Base-by-base conservation (phyloP, 2,113 vertebrate genomes). In the Scytalopus superciliaris region DNA sequence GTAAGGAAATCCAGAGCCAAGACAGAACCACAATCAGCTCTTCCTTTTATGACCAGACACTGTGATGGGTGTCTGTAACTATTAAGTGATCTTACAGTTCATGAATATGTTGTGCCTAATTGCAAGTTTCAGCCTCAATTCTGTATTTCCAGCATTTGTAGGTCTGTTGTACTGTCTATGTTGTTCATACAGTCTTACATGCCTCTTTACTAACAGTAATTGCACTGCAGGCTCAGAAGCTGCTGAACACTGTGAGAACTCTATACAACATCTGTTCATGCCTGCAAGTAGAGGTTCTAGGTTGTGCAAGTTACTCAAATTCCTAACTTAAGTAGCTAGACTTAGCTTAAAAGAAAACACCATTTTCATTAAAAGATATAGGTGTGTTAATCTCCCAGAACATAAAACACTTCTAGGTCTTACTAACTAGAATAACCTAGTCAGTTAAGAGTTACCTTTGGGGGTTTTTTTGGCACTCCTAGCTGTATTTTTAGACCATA, bases 241-340 rank as follows among this genome's bases (percentile, higher is more conserved):
- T 95, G 94, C 93, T 94, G 73, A 97, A 94, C 97, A 97, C 97
- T 97, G 97, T 98, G 97, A 98, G 93, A 97, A 97, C 96, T 91
- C 86, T 93, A 63, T 47, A 18, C 40, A 79, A 76, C 81, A 95
- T 50, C 81, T 62, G 28, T 52, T 66, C 44, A 70, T 57, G 92
- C 84, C 92, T 94, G 89, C 90, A 63, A 73, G 59, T 59, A 91
- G 91, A 90, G 63, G 45, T 42, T 92, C 67, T 87, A 89, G 69
- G 28, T 31, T 70, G 76, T 89, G 62, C 59, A 80, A 82, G 33
- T 85, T 83, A 73, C 55, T 87, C 1, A 1, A 50, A 72, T 73
- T 88, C 64, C 87, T 72, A 52, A 94, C 68, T 62, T 42, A 72
- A 60, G 63, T 87, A 90, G 60, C 39, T 60, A 42, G 66, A 37